phyloP scores from a whole-genome alignment of 2,797 vertebrate genomes.

The Mormyrops boulengeri region DNA sequence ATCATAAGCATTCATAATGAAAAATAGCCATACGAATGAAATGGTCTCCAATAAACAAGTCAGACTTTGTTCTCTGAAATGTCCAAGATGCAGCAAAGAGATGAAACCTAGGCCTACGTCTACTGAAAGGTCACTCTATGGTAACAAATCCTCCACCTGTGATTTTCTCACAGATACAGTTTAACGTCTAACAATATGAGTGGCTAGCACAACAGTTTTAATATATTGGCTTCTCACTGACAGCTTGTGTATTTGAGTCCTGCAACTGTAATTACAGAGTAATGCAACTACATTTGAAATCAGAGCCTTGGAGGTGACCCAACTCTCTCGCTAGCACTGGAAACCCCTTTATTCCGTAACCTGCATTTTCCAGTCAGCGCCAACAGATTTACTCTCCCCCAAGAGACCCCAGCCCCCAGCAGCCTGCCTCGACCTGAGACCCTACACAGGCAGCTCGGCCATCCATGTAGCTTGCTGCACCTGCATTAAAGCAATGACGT shows the following conservation, averaged over 20 bases:
- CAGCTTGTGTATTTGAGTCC: not conserved
- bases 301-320: not conserved
- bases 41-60: conserved; percentile 20
- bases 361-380: not conserved
- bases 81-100: not conserved
- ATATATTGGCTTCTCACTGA: not conserved
- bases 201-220: not conserved
- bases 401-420: not conserved
- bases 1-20: not conserved
- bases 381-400: not conserved
- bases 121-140: conserved; percentile 10
- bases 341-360: not conserved
- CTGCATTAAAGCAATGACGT: not conserved
- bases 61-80: conserved; percentile 18
- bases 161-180: conserved; percentile 19
- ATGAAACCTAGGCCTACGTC: not conserved
- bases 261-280: not conserved
- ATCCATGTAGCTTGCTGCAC: not conserved
- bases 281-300: conserved; percentile 13
- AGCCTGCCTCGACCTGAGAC: not conserved
- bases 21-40: conserved; percentile 22
- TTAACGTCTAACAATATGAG: not conserved
- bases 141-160: not conserved
- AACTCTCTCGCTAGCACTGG: not conserved
- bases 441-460: not conserved